Conservation (phyloP, 2,113 vertebrate genomes). For the Coryphaenoides rupestris region DNA sequence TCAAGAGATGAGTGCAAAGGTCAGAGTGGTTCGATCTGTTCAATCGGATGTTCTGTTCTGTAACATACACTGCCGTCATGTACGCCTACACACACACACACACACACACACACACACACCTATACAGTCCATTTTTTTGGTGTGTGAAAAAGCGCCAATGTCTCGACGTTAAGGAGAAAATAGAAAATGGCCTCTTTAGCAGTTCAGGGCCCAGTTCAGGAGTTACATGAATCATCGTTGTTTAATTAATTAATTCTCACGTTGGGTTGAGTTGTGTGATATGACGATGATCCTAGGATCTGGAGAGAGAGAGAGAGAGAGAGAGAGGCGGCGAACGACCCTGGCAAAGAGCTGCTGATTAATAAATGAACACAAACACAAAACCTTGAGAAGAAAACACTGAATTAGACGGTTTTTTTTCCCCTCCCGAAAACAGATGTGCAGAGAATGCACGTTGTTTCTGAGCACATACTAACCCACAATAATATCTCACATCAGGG, state of each 20-base stretch:
- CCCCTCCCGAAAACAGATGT: too few species aligned
- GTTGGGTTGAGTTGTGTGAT: constrained; percentile 1
- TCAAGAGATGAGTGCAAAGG: not conserved
- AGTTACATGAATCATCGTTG: not conserved
- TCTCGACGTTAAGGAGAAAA: too few species aligned
- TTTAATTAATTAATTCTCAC: constrained; percentile 3
- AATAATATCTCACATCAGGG: too few species aligned
- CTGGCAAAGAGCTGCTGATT: constrained; percentile 12
- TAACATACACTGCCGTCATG: too few species aligned
- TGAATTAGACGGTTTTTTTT: not conserved
- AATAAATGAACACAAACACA: constrained; percentile 18
- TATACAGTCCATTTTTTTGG: too few species aligned
- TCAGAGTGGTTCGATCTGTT: not conserved
- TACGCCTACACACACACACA: too few species aligned
- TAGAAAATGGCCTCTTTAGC: too few species aligned
- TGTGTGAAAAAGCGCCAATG: too few species aligned
- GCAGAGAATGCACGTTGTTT: too few species aligned
- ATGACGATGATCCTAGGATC: not conserved
- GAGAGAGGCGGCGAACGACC: constrained; percentile 9
- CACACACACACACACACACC: too few species aligned
- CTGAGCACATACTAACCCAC: too few species aligned
- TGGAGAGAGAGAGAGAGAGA: not conserved
- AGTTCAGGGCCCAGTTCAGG: not conserved
- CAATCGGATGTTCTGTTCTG: not conserved
- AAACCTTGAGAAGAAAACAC: constrained; percentile 12